phyloP scores from a whole-genome alignment of 2,888 invertebrate genomes.

The Eristalinus aeneus region DNA sequence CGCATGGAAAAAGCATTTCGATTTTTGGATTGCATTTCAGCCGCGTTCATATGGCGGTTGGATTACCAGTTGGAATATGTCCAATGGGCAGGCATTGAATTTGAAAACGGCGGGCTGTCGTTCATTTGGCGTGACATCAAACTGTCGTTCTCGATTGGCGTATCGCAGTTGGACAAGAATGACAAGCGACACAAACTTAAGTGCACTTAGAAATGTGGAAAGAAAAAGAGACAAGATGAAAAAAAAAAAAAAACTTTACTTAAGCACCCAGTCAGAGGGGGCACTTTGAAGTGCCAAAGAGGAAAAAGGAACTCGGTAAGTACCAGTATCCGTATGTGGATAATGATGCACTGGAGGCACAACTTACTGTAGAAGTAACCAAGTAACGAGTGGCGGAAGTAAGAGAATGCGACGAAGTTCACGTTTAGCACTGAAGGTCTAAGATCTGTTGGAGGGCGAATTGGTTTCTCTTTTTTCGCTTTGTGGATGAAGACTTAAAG shows the following conservation, averaged over 20 bases:
- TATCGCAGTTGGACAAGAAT: neutral
- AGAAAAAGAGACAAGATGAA: neutral
- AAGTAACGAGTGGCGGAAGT: neutral
- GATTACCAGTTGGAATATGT: slow-evolving; percentile 55
- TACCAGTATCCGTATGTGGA: neutral
- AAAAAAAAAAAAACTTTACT: neutral
- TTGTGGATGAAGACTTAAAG: neutral
- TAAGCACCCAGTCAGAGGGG: neutral
- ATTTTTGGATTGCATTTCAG: slow-evolving; percentile 24
- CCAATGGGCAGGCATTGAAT: slow-evolving; percentile 32
- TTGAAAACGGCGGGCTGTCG: slow-evolving; percentile 17
- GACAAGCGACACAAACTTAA: neutral
- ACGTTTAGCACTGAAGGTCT: neutral
- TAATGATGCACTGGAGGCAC: neutral
- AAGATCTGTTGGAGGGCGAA: neutral
- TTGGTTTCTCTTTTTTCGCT: neutral
- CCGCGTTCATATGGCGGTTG: slow-evolving; percentile 18
- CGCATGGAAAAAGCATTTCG: slow-evolving; percentile 16
- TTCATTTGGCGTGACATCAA: slow-evolving; percentile 35
- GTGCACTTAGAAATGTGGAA: neutral
- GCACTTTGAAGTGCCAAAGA: neutral
- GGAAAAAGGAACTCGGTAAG: neutral
- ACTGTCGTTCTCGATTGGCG: slow-evolving; percentile 24
- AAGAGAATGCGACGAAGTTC: neutral
- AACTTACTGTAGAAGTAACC: neutral